Evolutionary conservation across 2,797 vertebrate species (phyloP), one percentile per base, ranked within the genome.

Genomic region (Melopsittacus undulatus): DNA sequence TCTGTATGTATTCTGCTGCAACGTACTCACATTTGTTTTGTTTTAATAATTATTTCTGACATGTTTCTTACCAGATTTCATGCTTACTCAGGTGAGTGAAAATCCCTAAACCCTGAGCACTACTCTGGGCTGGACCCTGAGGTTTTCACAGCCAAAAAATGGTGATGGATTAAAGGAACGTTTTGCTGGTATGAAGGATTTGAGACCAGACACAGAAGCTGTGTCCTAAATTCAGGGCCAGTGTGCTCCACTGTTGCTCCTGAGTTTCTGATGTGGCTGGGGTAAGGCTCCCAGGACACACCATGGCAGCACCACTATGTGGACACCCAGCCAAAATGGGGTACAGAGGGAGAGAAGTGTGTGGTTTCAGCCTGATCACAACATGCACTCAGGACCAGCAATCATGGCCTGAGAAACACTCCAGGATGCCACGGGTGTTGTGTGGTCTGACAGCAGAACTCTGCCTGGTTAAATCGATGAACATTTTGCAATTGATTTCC

Each of bases 1-100:
- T 36, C 79, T 80, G 34, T 77, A 59, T 82, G 78, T 95, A 91
- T 92, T 95, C 86, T 91, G 51, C 57, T 62, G 89, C 73, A 78
- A 91, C 32, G 18, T 79, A 87, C 52, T 42, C n/a, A 87, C 66
- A 36, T 66, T 94, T 92, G 4, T 27, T 64, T 82, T 86, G 5
- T 20, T 96, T 95, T 87, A 94, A 82, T 87, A 93, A 92, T 89
- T 93, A 94, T 92, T 96, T 96, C 90, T 95, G 92, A 95, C 42
- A 6, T 43, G 38, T 92, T 96, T 92, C 51, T 96, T 95, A 83
- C 48, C 80, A 91, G 83, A 95, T 86, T 94, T 95, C 67, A 87
- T 91, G 61, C 61, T 92, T 92, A 34, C 54, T 94, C 75, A 87
- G 72, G 45, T 7, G 6, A 92, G 43, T 77, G 69, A 89, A 94